Conservation (phyloP, 2,113 vertebrate species). For the human (Homo sapiens) region DNA sequence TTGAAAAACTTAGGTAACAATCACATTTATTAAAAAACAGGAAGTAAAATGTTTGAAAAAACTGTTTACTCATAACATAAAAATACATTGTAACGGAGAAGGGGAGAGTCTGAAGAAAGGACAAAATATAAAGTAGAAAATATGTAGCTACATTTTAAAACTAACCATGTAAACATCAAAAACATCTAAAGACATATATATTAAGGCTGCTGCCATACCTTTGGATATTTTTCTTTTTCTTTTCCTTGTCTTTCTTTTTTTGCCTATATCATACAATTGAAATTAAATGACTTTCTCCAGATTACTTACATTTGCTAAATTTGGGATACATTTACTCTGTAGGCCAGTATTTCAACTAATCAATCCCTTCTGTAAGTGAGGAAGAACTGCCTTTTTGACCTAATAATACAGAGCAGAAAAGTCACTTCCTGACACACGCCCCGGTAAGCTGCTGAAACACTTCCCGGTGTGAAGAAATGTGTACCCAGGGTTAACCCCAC, state of each 20-base stretch:
- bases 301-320: neutral
- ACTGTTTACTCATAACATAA: neutral
- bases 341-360: neutral
- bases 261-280: rapidly evolving
- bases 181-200: rapidly evolving
- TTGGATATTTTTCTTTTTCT: too few species aligned
- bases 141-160: neutral
- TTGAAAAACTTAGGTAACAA: neutral
- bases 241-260: rapidly evolving
- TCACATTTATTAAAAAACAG: neutral
- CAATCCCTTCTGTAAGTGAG: neutral
- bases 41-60: neutral
- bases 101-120: neutral
- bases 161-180: neutral
- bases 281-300: neutral
- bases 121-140: neutral
- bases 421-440: neutral
- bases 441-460: too few species aligned
- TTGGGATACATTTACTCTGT: neutral
- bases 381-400: neutral
- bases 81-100: neutral
- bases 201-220: neutral
- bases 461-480: neutral
- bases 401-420: too few species aligned
- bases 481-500: neutral